These are phyloP conservation scores for Sternotherus odoratus DNA, from an alignment of 2,797 vertebrate species.

Conservation along the genomic window DNA sequence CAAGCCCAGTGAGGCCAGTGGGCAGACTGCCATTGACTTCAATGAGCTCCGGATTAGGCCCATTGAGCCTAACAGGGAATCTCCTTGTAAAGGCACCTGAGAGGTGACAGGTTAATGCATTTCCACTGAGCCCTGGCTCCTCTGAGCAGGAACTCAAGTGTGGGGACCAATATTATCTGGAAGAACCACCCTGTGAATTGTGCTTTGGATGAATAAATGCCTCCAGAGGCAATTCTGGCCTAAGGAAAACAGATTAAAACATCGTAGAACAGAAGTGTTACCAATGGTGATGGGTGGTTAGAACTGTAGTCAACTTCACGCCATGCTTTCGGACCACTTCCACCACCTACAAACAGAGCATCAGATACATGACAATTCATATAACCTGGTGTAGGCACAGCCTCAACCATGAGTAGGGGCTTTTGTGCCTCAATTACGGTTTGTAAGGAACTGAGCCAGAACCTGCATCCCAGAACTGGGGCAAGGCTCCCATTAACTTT, in stretches of 20 bases:
- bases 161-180: neutral
- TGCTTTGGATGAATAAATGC: neutral
- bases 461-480: neutral
- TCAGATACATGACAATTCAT: neutral
- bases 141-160: neutral
- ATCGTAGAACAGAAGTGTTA: constrained; percentile 64
- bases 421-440: neutral
- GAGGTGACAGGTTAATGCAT: neutral
- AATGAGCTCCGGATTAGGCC: neutral
- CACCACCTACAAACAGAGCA: constrained; percentile 85
- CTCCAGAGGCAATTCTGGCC: neutral
- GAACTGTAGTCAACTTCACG: constrained; percentile 91
- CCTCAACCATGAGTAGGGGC: neutral
- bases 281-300: constrained; percentile 99
- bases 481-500: neutral
- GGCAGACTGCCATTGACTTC: neutral
- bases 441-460: neutral
- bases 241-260: no score
- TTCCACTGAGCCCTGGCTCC: neutral
- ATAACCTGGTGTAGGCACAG: accelerated
- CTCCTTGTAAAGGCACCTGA: neutral
- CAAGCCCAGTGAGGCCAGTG: neutral
- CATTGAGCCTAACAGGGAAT: neutral
- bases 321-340: constrained; percentile 91
- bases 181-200: neutral